These are phyloP conservation scores for Aegithalos caudatus DNA, from an alignment of 2,113 vertebrate species.

Conservation along the genomic window DNA sequence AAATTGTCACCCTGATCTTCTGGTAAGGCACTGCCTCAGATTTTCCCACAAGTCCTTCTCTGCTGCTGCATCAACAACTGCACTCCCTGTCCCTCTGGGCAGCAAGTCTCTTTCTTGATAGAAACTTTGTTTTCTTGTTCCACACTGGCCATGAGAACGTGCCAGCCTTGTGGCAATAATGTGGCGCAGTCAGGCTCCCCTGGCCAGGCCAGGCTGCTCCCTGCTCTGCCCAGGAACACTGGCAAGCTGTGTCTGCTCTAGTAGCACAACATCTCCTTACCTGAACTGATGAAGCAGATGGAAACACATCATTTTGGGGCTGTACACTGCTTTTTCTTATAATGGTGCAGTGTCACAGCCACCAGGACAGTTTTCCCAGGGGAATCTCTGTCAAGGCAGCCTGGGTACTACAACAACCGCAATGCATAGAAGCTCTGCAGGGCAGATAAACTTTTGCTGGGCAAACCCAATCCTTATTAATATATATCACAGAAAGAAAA, in stretches of 20 bases:
- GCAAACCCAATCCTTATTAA: neutral
- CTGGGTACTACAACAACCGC: neutral
- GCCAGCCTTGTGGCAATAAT: rapidly evolving
- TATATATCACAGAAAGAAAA: neutral
- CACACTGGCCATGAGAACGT: neutral
- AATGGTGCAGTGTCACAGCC: neutral
- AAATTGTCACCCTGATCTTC: neutral
- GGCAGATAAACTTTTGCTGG: neutral
- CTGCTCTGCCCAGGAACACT: neutral
- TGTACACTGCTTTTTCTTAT: neutral
- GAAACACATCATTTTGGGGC: neutral
- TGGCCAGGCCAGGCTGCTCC: rapidly evolving
- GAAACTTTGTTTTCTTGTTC: neutral
- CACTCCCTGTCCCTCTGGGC: neutral
- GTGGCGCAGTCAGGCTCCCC: rapidly evolving
- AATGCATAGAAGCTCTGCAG: neutral
- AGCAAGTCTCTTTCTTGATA: neutral
- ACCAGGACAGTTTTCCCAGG: neutral
- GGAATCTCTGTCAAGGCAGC: neutral
- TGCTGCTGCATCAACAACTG: neutral
- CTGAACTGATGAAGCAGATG: neutral
- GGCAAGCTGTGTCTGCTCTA: neutral
- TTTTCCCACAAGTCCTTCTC: neutral
- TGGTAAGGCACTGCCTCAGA: neutral
- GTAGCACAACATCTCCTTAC: rapidly evolving